Percentiles rank a stretch among this genome's conserved stretches.
Evolutionary conservation across 2,888 invertebrate species (phyloP).

Genomic region (Callyntrura guangdongensis): DNA sequence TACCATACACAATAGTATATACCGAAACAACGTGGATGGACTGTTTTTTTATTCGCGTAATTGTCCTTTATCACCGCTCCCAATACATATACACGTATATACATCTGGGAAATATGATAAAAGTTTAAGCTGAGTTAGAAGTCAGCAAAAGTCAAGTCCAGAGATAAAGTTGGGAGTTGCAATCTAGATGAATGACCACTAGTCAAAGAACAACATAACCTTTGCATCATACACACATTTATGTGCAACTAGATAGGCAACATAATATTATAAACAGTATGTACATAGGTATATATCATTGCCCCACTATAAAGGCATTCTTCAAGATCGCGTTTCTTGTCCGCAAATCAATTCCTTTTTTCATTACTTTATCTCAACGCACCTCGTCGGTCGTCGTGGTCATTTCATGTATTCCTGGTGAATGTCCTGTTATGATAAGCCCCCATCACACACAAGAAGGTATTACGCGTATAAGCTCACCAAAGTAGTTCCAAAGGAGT

Average conservation of each 20-base stretch:
- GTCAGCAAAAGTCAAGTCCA: constrained; percentile 57
- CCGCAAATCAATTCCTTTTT: constrained; percentile 43
- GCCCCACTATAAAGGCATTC: neutral
- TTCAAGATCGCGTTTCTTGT: constrained; percentile 15
- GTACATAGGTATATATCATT: neutral
- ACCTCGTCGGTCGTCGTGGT: neutral
- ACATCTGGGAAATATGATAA: neutral
- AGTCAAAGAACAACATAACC: constrained; percentile 31
- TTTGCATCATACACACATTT: neutral
- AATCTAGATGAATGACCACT: constrained; percentile 50
- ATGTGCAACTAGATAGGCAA: neutral
- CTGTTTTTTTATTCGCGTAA: neutral
- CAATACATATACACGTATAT: neutral
- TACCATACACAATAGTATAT: neutral
- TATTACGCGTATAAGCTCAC: neutral
- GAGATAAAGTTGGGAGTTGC: constrained; percentile 23
- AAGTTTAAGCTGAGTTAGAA: constrained; percentile 52
- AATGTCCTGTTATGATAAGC: constrained; percentile 38
- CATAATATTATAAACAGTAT: too few species aligned
- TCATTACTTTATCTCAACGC: constrained; percentile 9
- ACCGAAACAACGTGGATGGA: neutral
- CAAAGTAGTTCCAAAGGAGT: neutral
- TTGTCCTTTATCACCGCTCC: neutral
- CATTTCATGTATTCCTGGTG: constrained; percentile 41
- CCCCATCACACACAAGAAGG: neutral